A percentile compares a stretch with the other conserved stretches of the same genome.
Evolutionary conservation across 2,797 vertebrate species (phyloP).

Genomic region (Platyrinchus mystaceus): DNA sequence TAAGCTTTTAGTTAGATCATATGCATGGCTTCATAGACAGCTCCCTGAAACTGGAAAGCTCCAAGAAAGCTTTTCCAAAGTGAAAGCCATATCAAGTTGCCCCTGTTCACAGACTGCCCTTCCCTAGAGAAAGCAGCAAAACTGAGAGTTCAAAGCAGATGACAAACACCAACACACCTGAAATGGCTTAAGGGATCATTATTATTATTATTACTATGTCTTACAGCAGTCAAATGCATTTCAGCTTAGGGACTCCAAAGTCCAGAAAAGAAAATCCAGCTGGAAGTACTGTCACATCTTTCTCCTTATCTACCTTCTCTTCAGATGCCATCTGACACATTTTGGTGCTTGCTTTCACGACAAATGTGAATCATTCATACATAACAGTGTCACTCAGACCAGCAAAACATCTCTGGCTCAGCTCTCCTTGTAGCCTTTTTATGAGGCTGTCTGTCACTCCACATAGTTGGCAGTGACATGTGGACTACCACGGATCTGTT

Average conservation of each 20-base stretch:
- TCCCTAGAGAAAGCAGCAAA: neutral
- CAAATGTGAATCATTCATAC: slow-evolving; percentile 3
- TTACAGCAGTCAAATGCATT: neutral
- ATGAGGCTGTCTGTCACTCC: slow-evolving; percentile 22
- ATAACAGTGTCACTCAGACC: neutral
- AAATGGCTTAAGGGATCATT: neutral
- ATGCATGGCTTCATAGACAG: neutral
- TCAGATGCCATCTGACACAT: neutral
- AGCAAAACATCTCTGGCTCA: neutral
- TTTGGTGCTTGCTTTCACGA: neutral
- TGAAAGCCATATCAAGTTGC: slow-evolving; percentile 12
- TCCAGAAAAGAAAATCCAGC: neutral
- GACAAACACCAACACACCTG: slow-evolving; percentile 11
- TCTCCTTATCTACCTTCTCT: neutral
- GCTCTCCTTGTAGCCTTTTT: slow-evolving; percentile 20
- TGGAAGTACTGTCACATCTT: neutral
- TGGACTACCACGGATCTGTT: slow-evolving; percentile 42
- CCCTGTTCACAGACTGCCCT: neutral
- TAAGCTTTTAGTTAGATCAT: slow-evolving; percentile 42
- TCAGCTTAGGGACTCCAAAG: neutral
- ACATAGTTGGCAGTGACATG: slow-evolving; percentile 24
- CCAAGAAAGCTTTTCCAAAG: slow-evolving; percentile 11
- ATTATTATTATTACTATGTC: neutral
- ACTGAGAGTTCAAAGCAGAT: slow-evolving; percentile 25
- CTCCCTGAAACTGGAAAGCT: slow-evolving; percentile 17